Conservation (phyloP, 2,888 invertebrate genomes). For the Eumacrocentrus americanus region DNA sequence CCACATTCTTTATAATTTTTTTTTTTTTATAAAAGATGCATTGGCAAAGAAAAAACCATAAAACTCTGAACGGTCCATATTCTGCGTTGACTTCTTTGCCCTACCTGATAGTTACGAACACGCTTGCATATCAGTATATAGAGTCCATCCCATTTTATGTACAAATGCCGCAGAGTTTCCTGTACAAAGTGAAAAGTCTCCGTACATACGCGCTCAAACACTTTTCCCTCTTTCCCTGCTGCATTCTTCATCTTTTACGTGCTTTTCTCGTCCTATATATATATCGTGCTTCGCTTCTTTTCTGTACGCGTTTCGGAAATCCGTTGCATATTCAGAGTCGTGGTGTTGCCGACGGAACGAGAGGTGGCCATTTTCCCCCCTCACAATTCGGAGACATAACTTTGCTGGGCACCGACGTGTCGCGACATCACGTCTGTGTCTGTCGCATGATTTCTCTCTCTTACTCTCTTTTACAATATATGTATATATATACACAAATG, state of each 20-base stretch:
- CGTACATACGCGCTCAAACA: background rate
- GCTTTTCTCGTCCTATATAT: background rate
- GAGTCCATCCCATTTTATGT: conserved; percentile 29
- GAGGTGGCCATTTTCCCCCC: conserved; percentile 1
- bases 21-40: too few relatives aligned
- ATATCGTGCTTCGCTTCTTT: conserved; percentile 30
- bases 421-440: conserved; percentile 18
- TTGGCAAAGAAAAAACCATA: too few relatives aligned
- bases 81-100: too few relatives aligned
- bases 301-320: conserved; percentile 24
- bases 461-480: background rate
- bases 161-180: conserved; percentile 28
- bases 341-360: conserved; percentile 8
- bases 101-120: too few relatives aligned
- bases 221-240: conserved; percentile 23
- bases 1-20: too few relatives aligned
- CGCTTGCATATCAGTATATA: too few relatives aligned
- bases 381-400: conserved; percentile 15
- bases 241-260: conserved; percentile 5
- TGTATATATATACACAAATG: background rate
- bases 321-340: conserved; percentile 23
- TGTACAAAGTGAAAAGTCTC: conserved; percentile 24
- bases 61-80: too few relatives aligned
- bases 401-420: conserved; percentile 21
- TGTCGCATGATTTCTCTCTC: background rate